phyloP scores from a whole-genome alignment of 2,797 vertebrate genomes.

The Siniperca scherzeri region DNA sequence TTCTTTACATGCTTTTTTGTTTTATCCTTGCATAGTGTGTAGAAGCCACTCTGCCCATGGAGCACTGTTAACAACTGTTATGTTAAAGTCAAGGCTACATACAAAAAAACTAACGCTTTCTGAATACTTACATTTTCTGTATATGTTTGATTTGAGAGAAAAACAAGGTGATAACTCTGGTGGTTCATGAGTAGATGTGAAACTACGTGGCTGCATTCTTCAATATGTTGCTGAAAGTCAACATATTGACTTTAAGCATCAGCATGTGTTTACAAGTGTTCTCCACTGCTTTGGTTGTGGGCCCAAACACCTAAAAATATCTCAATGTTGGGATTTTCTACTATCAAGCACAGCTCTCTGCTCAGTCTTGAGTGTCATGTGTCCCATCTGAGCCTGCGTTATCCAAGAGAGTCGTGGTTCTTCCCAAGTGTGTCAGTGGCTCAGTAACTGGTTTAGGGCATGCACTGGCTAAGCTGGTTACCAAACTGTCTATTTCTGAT shows the following conservation, averaged over 20 bases:
- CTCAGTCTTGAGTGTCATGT: slow-evolving; percentile 18
- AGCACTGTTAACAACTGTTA: neutral
- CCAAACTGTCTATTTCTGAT: slow-evolving; percentile 77
- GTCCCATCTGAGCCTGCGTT: slow-evolving; percentile 13
- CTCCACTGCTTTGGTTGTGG: neutral
- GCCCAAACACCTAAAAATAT: neutral
- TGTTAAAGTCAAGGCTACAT: neutral
- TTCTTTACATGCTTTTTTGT: neutral
- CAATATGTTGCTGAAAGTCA: too few relatives aligned
- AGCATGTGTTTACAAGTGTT: neutral
- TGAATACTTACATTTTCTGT: neutral
- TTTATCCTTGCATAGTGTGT: slow-evolving; percentile 1
- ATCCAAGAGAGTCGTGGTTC: slow-evolving; percentile 43
- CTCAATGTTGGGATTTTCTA: neutral
- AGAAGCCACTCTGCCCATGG: neutral
- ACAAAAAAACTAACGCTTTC: neutral
- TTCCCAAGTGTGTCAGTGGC: slow-evolving; percentile 76
- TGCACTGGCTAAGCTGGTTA: slow-evolving; percentile 76
- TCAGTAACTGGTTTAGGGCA: slow-evolving; percentile 52
- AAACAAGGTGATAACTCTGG: neutral
- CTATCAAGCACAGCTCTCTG: neutral
- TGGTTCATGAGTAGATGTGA: neutral
- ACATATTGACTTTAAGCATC: neutral
- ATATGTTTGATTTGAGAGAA: neutral
- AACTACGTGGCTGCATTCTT: neutral